A percentile compares a stretch with the other conserved stretches of the same genome.
phyloP scores from a whole-genome alignment of 2,797 vertebrate genomes.

The Hoplostethus atlanticus region DNA sequence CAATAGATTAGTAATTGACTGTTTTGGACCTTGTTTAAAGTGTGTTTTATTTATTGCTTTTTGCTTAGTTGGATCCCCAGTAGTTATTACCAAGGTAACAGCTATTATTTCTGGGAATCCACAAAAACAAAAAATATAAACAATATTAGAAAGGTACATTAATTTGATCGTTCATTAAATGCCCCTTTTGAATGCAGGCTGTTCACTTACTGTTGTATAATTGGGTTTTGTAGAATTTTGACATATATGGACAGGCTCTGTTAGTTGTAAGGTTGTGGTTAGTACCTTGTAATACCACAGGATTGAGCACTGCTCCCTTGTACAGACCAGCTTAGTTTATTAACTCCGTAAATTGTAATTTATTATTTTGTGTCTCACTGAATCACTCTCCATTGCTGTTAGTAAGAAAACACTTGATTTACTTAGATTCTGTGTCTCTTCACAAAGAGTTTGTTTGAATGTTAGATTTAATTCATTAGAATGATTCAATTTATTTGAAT shows the following conservation, averaged over 20 bases:
- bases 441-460: conserved; percentile 10
- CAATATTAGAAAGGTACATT: too few relatives aligned
- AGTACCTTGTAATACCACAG: not conserved
- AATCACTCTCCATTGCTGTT: not conserved
- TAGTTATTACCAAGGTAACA: too few relatives aligned
- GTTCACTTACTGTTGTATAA: too few relatives aligned
- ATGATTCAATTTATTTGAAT: conserved; percentile 49
- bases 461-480: conserved; percentile 36
- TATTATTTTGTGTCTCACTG: not conserved
- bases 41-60: too few relatives aligned
- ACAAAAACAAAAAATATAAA: too few relatives aligned
- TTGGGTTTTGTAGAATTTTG: not conserved
- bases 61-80: too few relatives aligned
- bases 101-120: too few relatives aligned
- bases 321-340: not conserved
- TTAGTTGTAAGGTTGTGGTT: too few relatives aligned
- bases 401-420: not conserved
- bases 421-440: not conserved
- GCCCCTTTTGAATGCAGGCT: too few relatives aligned
- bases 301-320: not conserved
- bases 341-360: not conserved
- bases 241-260: not conserved
- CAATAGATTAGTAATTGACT: not conserved
- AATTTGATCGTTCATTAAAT: too few relatives aligned
- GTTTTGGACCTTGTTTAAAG: too few relatives aligned